A percentile compares a stretch with the other conserved stretches of the same genome.
These are phyloP conservation scores for Aspidoscelis tigris DNA, from an alignment of 2,113 vertebrate genomes.

Conservation along the genomic window DNA sequence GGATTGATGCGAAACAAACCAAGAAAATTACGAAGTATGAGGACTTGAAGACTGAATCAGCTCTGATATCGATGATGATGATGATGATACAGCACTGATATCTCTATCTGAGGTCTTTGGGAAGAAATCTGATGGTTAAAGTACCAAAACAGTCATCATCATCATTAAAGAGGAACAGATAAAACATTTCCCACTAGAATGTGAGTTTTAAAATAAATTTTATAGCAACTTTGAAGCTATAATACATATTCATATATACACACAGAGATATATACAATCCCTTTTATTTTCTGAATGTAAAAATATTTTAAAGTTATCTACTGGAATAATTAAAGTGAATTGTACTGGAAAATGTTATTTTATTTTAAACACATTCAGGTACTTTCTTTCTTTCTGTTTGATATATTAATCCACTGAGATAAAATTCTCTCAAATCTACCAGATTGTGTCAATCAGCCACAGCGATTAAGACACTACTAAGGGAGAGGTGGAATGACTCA, in stretches of 20 bases:
- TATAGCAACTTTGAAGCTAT: conserved; percentile 52
- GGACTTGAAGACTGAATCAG: no score
- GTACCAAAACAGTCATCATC: no score
- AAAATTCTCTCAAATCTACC: conserved; percentile 76
- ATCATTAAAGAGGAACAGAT: conserved; percentile 27
- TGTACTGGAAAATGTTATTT: conserved; percentile 64
- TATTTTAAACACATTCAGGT: conserved; percentile 41
- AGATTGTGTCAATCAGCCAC: conserved; percentile 65
- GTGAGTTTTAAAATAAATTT: conserved; percentile 35
- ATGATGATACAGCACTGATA: no score
- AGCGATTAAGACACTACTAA: conserved; percentile 66
- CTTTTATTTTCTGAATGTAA: conserved; percentile 61
- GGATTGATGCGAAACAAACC: no score
- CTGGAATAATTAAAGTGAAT: conserved; percentile 65
- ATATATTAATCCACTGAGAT: conserved; percentile 75
- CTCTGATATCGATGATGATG: no score
- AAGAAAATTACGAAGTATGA: no score
- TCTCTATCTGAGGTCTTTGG: no score
- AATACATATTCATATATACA: conserved; percentile 41
- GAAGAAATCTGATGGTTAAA: no score
- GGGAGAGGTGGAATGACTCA: conserved; percentile 73
- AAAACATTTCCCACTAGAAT: conserved; percentile 38
- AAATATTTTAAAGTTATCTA: conserved; percentile 67
- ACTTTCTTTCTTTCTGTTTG: conserved; percentile 60
- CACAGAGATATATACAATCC: conserved; percentile 40